These are phyloP conservation scores for Pseudolaguvia tuberculata DNA, from an alignment of 2,113 vertebrate species.

Conservation along the genomic window DNA sequence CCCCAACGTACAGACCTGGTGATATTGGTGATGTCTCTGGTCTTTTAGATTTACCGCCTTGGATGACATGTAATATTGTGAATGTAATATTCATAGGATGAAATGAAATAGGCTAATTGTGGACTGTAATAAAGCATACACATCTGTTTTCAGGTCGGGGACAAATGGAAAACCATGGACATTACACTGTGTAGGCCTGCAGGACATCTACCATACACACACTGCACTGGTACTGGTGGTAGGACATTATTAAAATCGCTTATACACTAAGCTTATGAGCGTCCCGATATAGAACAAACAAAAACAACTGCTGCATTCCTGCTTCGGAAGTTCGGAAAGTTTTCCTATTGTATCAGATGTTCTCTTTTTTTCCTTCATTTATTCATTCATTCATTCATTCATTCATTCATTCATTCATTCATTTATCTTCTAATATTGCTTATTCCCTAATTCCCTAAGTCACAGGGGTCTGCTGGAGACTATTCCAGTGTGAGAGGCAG, in stretches of 20 bases:
- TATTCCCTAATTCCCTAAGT: too few relatives aligned
- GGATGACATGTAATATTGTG: background rate
- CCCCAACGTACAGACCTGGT: background rate
- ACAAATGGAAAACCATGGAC: conserved; percentile 16
- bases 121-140: conserved; percentile 32
- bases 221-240: conserved; percentile 9
- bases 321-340: background rate
- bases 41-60: too few relatives aligned
- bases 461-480: too few relatives aligned
- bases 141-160: conserved; percentile 30
- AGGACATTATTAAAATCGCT: conserved; percentile 29
- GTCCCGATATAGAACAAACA: background rate
- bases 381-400: too few relatives aligned
- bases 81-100: conserved; percentile 20
- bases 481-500: too few relatives aligned
- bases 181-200: conserved; percentile 22
- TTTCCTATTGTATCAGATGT: background rate
- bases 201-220: conserved; percentile 29
- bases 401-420: too few relatives aligned
- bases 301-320: background rate
- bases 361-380: background rate
- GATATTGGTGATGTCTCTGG: too few relatives aligned
- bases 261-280: conserved; percentile 10
- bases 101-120: conserved; percentile 38
- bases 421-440: too few relatives aligned